Evolutionary conservation across 2,797 vertebrate genomes (phyloP).

Genomic region (Peromyscus nudipes): DNA sequence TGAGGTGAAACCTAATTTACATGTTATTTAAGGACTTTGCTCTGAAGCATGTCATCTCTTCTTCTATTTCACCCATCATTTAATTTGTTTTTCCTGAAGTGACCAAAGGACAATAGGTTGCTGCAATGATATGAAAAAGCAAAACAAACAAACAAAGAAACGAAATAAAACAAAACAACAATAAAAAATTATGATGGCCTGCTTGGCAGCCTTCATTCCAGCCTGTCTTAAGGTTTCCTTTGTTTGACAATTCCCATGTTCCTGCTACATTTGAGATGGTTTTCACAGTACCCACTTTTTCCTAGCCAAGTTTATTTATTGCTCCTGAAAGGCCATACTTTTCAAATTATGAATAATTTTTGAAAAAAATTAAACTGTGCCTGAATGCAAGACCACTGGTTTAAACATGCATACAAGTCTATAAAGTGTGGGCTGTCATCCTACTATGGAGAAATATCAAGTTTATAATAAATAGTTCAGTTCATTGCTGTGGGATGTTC

Average conservation of each 20-base stretch:
- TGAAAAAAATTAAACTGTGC: background rate
- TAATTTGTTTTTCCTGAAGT: background rate
- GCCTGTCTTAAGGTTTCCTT: background rate
- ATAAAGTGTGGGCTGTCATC: background rate
- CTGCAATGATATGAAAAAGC: too few relatives aligned
- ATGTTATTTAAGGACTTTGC: background rate
- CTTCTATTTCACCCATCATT: background rate
- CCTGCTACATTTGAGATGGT: background rate
- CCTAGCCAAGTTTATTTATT: background rate
- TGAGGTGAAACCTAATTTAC: background rate
- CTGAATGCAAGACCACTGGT: background rate
- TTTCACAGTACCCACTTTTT: background rate
- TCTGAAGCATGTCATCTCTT: too few relatives aligned
- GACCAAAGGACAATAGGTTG: background rate
- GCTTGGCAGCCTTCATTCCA: background rate
- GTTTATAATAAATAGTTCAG: background rate
- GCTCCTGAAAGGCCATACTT: background rate
- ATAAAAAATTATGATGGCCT: background rate
- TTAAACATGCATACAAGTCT: background rate
- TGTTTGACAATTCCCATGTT: background rate
- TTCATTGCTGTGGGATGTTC: too few relatives aligned
- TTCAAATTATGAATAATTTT: background rate
- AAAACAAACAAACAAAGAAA: background rate
- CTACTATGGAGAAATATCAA: background rate
- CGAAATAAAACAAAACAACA: background rate